Base-by-base conservation (phyloP, 2,113 vertebrate genomes). In the Stigmatopora argus region DNA sequence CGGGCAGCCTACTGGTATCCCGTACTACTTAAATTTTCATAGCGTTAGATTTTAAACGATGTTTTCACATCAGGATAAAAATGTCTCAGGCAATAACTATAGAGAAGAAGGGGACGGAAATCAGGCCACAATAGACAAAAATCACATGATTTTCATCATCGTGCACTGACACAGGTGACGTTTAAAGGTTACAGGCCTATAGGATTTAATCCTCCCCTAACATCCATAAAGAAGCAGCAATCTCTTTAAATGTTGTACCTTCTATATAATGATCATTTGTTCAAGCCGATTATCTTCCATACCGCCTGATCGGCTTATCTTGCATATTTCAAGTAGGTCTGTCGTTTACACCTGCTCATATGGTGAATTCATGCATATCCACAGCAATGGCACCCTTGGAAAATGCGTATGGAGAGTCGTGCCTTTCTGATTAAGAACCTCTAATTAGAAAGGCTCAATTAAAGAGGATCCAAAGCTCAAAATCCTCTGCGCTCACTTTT, bases 281-380 rank as follows among this genome's bases (percentile, higher is more conserved):
- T 82, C 73, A 82, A 79, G 71, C 65, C 69, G 84, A 85, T 89
- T 85, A 87, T 78, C 73, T 71, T 68, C 66, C 61, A 68, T 62
- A 74, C 51, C 41, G 68, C 63, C 67, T 80, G 75, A 85, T 85
- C 80, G 58, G 87, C 84, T 85, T 87, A 85, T 73, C 69, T 53
- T 49, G 68, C 61, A 64, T 66, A 67, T 80, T 69, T 67, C 57
- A 60, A 65, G 65, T 49, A 65, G 55, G 70, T 56, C 26, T 49
- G 21, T 41, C 58, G 47, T n/a, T 17, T 66, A 41, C 70, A 67
- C 67, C 71, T 77, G 70, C 72, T 83, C 74, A 75, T 69, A 71
- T 21, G 56, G 48, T 60, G 34, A 18, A 35, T 55, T 34, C 38
- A 12, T 15, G 18, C n/a, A 21, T 7, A n/a, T 44, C 38, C 35